phyloP scores from a whole-genome alignment of 2,797 vertebrate species.

The Melanotaenia boesemani region DNA sequence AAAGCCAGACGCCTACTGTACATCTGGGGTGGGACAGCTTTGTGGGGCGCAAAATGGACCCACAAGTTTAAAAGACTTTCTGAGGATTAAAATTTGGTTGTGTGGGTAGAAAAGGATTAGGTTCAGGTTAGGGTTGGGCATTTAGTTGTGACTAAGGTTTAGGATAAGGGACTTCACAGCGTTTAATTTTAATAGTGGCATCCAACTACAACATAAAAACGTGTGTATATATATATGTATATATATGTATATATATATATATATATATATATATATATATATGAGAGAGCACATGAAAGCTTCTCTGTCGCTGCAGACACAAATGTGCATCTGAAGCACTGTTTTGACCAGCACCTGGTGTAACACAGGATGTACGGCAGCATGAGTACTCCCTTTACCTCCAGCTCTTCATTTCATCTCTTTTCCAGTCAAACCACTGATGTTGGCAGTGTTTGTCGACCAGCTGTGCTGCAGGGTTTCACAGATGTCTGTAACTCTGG shows the following conservation, averaged over 20 bases:
- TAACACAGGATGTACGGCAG: background rate
- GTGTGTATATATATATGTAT: background rate
- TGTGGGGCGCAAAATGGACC: background rate
- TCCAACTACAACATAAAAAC: background rate
- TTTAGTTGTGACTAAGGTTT: too few relatives aligned
- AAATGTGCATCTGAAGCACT: background rate
- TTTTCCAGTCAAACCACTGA: background rate
- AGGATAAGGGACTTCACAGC: too few relatives aligned
- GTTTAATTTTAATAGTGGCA: background rate
- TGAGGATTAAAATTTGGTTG: background rate
- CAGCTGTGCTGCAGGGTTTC: slow-evolving; percentile 11
- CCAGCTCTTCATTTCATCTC: background rate
- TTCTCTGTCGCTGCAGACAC: background rate
- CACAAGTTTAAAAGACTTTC: background rate
- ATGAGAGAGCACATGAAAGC: background rate
- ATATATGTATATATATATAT: background rate
- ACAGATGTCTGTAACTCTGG: slow-evolving; percentile 12
- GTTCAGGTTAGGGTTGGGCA: background rate
- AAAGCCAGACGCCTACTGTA: background rate
- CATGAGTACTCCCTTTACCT: background rate
- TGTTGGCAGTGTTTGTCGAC: background rate
- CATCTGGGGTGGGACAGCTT: background rate
- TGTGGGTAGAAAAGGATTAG: background rate
- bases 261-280: background rate
- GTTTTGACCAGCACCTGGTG: slow-evolving; percentile 37